phyloP scores from a whole-genome alignment of 2,797 vertebrate species.

The Cuniculus paca region DNA sequence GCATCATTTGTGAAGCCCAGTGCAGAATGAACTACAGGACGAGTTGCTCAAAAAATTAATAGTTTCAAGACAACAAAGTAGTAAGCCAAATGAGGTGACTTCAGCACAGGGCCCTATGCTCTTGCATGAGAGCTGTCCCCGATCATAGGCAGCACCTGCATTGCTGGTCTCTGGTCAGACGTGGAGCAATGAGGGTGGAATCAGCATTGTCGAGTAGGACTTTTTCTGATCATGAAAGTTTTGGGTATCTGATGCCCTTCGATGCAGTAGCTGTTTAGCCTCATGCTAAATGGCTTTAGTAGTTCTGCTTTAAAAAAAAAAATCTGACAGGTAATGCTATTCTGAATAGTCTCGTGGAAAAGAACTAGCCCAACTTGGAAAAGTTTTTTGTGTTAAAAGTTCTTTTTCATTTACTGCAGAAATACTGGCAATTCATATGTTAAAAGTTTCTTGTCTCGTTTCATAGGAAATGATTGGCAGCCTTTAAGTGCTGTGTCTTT shows the following conservation, averaged over 20 bases:
- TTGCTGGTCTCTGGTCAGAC: not conserved
- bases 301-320: not conserved
- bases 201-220: not conserved
- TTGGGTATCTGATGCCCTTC: not conserved
- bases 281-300: slow-evolving; percentile 10
- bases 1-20: not conserved
- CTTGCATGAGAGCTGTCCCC: rapidly evolving
- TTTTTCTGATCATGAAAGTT: not conserved
- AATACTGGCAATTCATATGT: slow-evolving; percentile 85
- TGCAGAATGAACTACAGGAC: not conserved
- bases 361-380: not conserved
- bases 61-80: not conserved
- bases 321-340: slow-evolving; percentile 19
- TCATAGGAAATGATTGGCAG: slow-evolving; percentile 86
- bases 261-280: not conserved
- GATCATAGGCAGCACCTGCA: rapidly evolving
- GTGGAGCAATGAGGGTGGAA: not conserved
- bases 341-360: slow-evolving; percentile 46
- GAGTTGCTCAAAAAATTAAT: not conserved
- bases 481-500: slow-evolving; percentile 86
- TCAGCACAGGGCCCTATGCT: not conserved
- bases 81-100: not conserved
- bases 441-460: slow-evolving; percentile 85
- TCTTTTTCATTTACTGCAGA: slow-evolving; percentile 68
- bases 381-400: slow-evolving; percentile 46